Evolutionary conservation across 2,797 vertebrate genomes (phyloP).

Genomic region (Micrastur ruficollis): DNA sequence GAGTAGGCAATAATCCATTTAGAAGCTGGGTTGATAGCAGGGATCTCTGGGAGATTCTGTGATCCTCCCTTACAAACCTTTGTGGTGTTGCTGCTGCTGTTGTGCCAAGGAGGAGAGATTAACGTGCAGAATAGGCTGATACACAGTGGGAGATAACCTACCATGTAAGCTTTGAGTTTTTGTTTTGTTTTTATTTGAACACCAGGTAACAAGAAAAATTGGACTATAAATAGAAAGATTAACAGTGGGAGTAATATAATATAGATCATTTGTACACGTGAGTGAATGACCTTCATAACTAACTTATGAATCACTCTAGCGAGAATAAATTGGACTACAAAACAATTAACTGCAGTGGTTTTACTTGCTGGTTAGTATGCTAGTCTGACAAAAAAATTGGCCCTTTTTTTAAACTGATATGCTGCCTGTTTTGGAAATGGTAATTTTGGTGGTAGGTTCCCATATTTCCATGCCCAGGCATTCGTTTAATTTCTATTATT

Average conservation of each 20-base stretch:
- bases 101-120: neutral
- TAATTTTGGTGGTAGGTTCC: neutral
- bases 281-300: conserved; percentile 65
- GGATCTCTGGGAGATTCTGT: neutral
- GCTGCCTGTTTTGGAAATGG: neutral
- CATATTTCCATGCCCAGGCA: neutral
- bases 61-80: neutral
- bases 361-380: neutral
- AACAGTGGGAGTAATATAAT: conserved; percentile 63
- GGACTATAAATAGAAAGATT: conserved; percentile 62
- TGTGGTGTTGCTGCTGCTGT: neutral
- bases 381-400: neutral
- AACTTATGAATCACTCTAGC: conserved; percentile 31
- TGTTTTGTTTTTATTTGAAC: conserved; percentile 38
- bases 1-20: neutral
- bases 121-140: neutral
- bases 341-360: conserved; percentile 31
- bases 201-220: conserved; percentile 57
- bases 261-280: conserved; percentile 42
- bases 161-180: no score
- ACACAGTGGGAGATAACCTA: neutral
- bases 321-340: conserved; percentile 33
- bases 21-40: neutral
- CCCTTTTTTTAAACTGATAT: neutral
- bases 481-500: neutral